Conservation (phyloP, 2,888 invertebrate species). For the Parnassius mnemosyne region DNA sequence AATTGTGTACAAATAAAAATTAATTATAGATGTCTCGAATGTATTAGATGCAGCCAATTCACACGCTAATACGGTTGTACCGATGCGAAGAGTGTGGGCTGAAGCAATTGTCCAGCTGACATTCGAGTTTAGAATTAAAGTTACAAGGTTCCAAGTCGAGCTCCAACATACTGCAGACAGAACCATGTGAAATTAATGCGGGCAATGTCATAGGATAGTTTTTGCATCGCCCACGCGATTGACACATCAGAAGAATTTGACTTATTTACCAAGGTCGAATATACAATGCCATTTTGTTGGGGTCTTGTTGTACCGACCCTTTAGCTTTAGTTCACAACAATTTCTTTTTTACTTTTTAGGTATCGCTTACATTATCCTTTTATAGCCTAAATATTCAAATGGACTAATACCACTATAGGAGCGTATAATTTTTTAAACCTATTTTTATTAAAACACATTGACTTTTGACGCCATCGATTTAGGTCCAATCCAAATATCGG, state of each 20-base stretch:
- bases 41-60: constrained; percentile 12
- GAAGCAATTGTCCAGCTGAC: constrained; percentile 75
- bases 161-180: constrained; percentile 35
- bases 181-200: constrained; percentile 51
- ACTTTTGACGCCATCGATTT: no score
- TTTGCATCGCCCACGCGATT: constrained; percentile 74
- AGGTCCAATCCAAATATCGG: no score
- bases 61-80: constrained; percentile 40
- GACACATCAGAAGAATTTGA: constrained; percentile 75
- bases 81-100: constrained; percentile 60
- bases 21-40: constrained; percentile 14
- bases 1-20: background rate
- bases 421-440: no score
- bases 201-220: constrained; percentile 78
- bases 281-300: constrained; percentile 70
- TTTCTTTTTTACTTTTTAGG: constrained; percentile 23
- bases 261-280: constrained; percentile 70
- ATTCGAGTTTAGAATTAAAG: constrained; percentile 46
- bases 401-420: constrained; percentile 1
- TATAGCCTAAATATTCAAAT: constrained; percentile 10
- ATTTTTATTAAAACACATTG: no score
- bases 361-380: constrained; percentile 5
- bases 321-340: constrained; percentile 33
- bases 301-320: constrained; percentile 52
- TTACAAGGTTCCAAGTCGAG: constrained; percentile 56